Conservation (phyloP, 2,797 vertebrate genomes). For the Caiman crocodilus region DNA sequence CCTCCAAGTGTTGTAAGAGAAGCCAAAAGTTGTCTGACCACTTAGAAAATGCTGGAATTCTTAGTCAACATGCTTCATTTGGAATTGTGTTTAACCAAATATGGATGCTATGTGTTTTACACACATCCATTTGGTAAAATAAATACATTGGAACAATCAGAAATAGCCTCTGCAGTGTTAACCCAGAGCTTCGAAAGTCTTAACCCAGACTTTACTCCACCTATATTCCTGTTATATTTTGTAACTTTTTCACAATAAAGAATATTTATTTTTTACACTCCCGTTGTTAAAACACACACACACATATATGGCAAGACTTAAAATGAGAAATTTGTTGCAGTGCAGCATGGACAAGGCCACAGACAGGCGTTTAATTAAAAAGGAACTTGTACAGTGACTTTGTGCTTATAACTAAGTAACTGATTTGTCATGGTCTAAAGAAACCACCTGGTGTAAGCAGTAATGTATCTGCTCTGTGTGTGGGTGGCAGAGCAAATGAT, state of each 20-base stretch:
- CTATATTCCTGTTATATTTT: not conserved
- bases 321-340: not conserved
- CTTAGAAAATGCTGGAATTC: accelerated
- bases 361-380: accelerated
- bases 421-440: slow-evolving; percentile 28
- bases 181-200: not conserved
- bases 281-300: not conserved
- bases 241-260: accelerated
- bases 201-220: not conserved
- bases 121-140: not conserved
- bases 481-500: not conserved
- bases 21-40: not conserved
- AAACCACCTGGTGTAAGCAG: slow-evolving; percentile 11
- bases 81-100: not conserved
- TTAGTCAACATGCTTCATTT: not conserved
- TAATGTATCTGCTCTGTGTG: not conserved
- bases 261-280: not conserved
- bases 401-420: not conserved
- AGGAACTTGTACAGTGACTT: not conserved
- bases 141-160: not conserved
- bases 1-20: not conserved
- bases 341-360: not conserved
- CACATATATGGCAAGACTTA: not conserved
- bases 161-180: not conserved
- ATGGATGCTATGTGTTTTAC: not conserved